Evolutionary conservation across 2,113 vertebrate genomes (phyloP), one percentile per base, ranked within the genome.

Genomic region (Colistium nudipinnis): DNA sequence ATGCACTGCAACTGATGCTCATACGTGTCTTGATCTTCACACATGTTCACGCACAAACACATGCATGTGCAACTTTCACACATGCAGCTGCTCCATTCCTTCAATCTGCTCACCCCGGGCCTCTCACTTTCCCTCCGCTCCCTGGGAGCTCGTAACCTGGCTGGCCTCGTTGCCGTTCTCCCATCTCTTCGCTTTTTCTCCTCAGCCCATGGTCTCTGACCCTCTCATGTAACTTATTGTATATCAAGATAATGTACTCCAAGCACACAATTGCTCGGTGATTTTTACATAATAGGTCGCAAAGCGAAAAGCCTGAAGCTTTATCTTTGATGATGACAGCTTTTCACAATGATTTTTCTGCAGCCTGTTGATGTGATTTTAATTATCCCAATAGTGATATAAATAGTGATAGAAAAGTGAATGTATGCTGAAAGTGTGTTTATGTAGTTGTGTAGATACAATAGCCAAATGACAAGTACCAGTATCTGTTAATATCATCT

Each of bases 231-330:
- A n/a, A n/a, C n/a, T n/a, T n/a, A n/a, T n/a, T n/a, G n/a, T n/a
- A n/a, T n/a, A n/a, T n/a, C n/a, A 61, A 55, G 22, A 71, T 43
- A 47, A 30, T 27, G 36, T 65, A 59, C 59, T 14, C 39, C 17
- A 56, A 57, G 49, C 36, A 52, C 25, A 76, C 30, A n/a, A 47
- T 39, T 27, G 24, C 3, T 59, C 60, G 44, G n/a, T 60, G 69
- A 74, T 67, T 63, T 56, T 80, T 77, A 80, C 51, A 78, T 78
- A 75, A 79, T 69, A 14, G 55, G 22, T 71, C 44, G 49, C 27
- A 66, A 43, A 76, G 49, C 14, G 10, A 14, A 45, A 36, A 43
- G 66, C 54, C 48, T 47, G 3, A n/a, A 64, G 70, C 52, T 44
- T 16, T 38, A 48, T 28, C 27, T 77, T 55, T 80, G 54, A 73